Base-by-base conservation (phyloP, 2,888 invertebrate species). In the Autographa pulchrina region DNA sequence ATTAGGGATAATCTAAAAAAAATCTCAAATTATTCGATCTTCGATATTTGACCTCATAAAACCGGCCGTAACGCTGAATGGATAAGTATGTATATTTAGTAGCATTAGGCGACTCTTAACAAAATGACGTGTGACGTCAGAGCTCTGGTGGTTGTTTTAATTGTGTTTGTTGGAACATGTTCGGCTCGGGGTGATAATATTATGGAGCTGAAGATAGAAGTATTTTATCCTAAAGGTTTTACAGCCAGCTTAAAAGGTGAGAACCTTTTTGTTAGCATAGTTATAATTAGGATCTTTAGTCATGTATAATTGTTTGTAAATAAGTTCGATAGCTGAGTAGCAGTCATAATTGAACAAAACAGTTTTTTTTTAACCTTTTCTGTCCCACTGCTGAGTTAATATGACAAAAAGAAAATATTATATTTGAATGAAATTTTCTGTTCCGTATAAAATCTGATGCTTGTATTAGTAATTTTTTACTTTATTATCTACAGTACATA, bases 1-100 rank as follows among this genome's bases (percentile, higher is more conserved):
- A 25, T 25, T 25, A 3, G 25, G 25, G 3, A 25, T 25, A 25
- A 25, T 25, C 25, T 25, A 25, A 35, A 35, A 38, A 8, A 14
- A 14, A 62, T 63, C 32, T 35, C 13, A 1, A 38, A 68, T 41
- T 66, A 56, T 11, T 64, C 75, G 66, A 75, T 48, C 9, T 66
- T 20, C 20, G 7, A 25, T 1, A 54, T 7, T 5, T 11, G 58
- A 48, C 63, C 61, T 63, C 16, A 25, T 4, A 16, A 62, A 76
- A 64, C 72, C 61, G 52, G 63, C 20, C 4, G 2, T 11, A 13
- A 11, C 11, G 2, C 20, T 20, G 3, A 9, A 54, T 20, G 18
- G 54, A 9, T 54, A 13, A 18, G 6, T 4, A 11, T 25, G 25
- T 25, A 2, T 25, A 54, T 54, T 18, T 20, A 54, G 54, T 54